Evolutionary conservation across 2,113 vertebrate species (phyloP).

Genomic region (Caretta caretta): DNA sequence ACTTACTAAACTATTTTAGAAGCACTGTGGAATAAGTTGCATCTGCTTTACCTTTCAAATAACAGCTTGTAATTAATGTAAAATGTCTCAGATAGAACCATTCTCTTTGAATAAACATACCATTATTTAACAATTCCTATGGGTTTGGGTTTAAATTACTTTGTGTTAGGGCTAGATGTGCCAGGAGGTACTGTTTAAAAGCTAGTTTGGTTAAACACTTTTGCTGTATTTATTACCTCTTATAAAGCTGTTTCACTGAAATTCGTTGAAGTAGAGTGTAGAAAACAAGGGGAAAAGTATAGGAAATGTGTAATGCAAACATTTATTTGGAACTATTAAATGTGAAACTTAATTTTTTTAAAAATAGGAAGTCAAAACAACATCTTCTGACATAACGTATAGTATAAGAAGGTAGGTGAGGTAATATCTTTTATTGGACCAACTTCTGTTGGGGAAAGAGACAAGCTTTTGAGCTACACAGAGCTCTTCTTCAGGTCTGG

Average conservation of each 20-base stretch:
- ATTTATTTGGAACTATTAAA: neutral
- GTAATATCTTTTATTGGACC: neutral
- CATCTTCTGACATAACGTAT: neutral
- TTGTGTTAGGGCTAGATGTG: constrained; percentile 25
- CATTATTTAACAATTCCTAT: constrained; percentile 70
- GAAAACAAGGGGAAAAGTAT: neutral
- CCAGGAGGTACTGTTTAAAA: constrained; percentile 66
- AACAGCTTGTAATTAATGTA: constrained; percentile 50
- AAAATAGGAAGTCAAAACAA: constrained; percentile 26
- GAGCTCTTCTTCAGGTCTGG: too few species aligned
- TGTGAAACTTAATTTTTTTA: neutral
- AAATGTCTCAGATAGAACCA: constrained; percentile 55
- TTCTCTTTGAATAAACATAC: constrained; percentile 55
- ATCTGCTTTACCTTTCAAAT: constrained; percentile 39
- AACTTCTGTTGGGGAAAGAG: too few species aligned
- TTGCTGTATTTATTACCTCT: constrained; percentile 58
- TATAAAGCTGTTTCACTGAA: constrained; percentile 33
- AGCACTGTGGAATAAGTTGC: constrained; percentile 7
- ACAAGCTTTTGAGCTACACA: too few species aligned
- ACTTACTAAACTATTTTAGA: constrained; percentile 34
- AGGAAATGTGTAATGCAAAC: neutral
- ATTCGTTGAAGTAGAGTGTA: constrained; percentile 9
- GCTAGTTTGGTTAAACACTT: constrained; percentile 54
- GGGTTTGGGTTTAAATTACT: constrained; percentile 67
- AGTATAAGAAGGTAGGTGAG: neutral